A percentile compares a stretch with the other conserved stretches of the same genome.
Evolutionary conservation across 2,888 invertebrate species (phyloP).

Genomic region (Parasteatoda lunata): DNA sequence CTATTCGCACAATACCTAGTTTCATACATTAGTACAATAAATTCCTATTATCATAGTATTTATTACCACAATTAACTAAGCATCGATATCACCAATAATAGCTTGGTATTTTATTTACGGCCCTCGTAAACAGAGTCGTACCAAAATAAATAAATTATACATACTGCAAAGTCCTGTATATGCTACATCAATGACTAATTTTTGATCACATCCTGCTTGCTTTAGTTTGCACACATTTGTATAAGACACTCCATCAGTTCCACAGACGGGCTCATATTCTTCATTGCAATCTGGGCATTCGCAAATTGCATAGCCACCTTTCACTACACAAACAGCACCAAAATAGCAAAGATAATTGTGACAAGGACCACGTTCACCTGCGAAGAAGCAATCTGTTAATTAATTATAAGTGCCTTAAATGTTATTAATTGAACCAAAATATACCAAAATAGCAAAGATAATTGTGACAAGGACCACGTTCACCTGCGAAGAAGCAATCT

Average conservation of each 20-base stretch:
- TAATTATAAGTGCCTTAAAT: too few species aligned
- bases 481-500: background rate
- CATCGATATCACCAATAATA: too few species aligned
- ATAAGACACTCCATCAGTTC: conserved; percentile 76
- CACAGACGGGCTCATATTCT: conserved; percentile 89
- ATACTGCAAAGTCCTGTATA: conserved; percentile 91
- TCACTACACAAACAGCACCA: conserved; percentile 84
- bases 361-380: conserved; percentile 74
- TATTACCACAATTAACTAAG: too few species aligned
- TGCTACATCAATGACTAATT: conserved; percentile 83
- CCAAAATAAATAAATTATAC: conserved; percentile 72
- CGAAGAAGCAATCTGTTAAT: background rate
- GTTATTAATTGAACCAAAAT: too few species aligned
- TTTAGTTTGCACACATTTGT: conserved; percentile 88
- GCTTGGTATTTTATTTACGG: too few species aligned
- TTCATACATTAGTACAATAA: too few species aligned
- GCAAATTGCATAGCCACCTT: conserved; percentile 83
- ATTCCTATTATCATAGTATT: too few species aligned
- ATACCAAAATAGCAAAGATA: too few species aligned
- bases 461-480: too few species aligned
- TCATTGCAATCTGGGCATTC: conserved; percentile 89
- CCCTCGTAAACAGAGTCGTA: too few species aligned
- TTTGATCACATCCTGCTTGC: conserved; percentile 84
- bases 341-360: conserved; percentile 80
- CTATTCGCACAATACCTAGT: too few species aligned